Base-by-base conservation (phyloP, 2,888 invertebrate species). In the Microplitis deprimator region DNA sequence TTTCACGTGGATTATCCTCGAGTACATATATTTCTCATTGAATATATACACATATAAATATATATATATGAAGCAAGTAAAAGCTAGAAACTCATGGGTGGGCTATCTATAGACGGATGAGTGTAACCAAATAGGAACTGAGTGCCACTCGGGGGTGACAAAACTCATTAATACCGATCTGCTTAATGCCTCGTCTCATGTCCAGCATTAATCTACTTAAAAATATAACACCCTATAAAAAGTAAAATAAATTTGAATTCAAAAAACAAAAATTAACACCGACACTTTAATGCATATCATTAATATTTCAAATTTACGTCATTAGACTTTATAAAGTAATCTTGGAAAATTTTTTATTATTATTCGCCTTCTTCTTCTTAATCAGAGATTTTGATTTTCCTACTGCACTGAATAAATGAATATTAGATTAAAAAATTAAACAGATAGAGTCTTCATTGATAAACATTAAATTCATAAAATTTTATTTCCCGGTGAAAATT, bases 111-210 rank as follows among this genome's bases (percentile, higher is more conserved):
- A 89, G 89, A 86, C 82, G 79, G 82, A 82, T 84, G 84, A 85
- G 84, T 87, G 87, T 88, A 88, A 88, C 89, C 87, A 85, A 86
- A 88, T 85, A 85, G 87, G 84, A 87, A 84, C 87, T 82, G 85
- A 83, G 84, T 88, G 88, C 88, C 89, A 89, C 87, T 89, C 89
- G 87, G 84, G 85, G 86, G 84, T 89, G 89, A 89, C 89, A 87
- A 87, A 86, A 86, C 87, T 89, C 89, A 88, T 89, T 89, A 89
- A 89, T 89, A 88, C 88, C 86, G 87, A 89, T 89, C 89, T 88
- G 86, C 86, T 87, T 88, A 89, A 89, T 88, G 89, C 87, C 79
- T 84, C 86, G 85, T 87, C 87, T 85, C 88, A 86, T 86, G 86
- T 87, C 86, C 84, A 82, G 84, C 87, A 88, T 88, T 89, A 88